A percentile compares a stretch with the other conserved stretches of the same genome.
Conservation (phyloP, 1,140 invertebrate genomes). For the Octopus bimaculoides region DNA sequence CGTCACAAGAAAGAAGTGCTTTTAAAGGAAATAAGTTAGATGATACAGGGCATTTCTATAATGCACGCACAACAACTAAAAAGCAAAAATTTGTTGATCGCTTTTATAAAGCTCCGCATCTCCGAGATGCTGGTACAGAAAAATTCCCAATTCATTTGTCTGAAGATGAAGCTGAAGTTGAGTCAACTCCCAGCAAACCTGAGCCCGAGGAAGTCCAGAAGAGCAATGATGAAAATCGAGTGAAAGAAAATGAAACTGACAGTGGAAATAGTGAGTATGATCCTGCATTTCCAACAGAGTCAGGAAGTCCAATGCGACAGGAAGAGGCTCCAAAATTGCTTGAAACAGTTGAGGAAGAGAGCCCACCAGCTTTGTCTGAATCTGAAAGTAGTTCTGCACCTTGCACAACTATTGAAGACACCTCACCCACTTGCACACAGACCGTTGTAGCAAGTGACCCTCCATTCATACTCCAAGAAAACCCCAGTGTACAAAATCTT, state of each 20-base stretch:
- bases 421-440: background rate
- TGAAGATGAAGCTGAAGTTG: conserved; percentile 18
- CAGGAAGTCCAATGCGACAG: background rate
- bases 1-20: background rate
- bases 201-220: background rate
- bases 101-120: background rate
- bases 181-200: background rate
- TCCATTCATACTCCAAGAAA: background rate
- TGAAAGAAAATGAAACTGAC: conserved; percentile 27
- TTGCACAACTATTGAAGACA: background rate
- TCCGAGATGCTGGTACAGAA: background rate
- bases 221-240: conserved; percentile 29
- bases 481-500: background rate
- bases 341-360: background rate
- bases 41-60: background rate
- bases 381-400: background rate
- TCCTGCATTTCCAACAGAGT: conserved; percentile 34
- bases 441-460: background rate
- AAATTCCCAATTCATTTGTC: background rate
- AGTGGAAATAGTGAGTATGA: conserved; percentile 28
- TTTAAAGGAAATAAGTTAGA: background rate
- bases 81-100: conserved; percentile 8
- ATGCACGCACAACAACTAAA: background rate
- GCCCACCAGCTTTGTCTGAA: background rate
- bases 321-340: background rate